Percentiles rank a stretch among this genome's conserved stretches.
phyloP scores from a whole-genome alignment of 2,797 vertebrate genomes.

The Euthynnus affinis region DNA sequence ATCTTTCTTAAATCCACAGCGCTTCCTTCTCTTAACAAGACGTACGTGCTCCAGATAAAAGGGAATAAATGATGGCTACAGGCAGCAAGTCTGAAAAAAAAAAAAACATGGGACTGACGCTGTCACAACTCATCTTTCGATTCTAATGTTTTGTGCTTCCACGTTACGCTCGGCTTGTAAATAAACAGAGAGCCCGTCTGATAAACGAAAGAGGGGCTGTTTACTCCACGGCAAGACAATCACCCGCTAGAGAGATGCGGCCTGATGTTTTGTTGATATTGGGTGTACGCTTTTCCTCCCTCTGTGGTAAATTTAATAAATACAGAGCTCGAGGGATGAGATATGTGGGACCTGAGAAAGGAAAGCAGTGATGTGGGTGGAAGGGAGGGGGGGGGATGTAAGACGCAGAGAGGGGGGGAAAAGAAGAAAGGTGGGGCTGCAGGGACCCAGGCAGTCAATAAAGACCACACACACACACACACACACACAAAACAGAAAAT shows the following conservation, averaged over 20 bases:
- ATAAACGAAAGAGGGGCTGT: constrained; percentile 46
- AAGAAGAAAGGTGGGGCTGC: constrained; percentile 9
- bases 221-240: constrained; percentile 37
- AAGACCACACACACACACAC: constrained; percentile 30
- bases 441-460: constrained; percentile 38
- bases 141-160: constrained; percentile 46
- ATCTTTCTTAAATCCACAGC: constrained; percentile 30
- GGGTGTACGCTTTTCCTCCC: constrained; percentile 6
- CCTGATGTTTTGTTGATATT: constrained; percentile 38
- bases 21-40: constrained; percentile 24
- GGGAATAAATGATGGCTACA: constrained; percentile 31
- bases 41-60: constrained; percentile 29
- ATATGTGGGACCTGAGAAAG: constrained; percentile 42
- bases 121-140: constrained; percentile 56
- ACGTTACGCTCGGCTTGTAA: constrained; percentile 33
- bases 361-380: background rate
- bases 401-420: background rate
- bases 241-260: constrained; percentile 29
- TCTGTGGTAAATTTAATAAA: constrained; percentile 65
- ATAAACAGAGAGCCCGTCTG: constrained; percentile 58
- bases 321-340: constrained; percentile 39
- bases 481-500: constrained; percentile 29
- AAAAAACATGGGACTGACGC: constrained; percentile 22
- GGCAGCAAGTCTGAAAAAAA: constrained; percentile 33
- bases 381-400: background rate